Evolutionary conservation across 2,113 vertebrate species (phyloP).

Genomic region (Ondatra zibethicus): DNA sequence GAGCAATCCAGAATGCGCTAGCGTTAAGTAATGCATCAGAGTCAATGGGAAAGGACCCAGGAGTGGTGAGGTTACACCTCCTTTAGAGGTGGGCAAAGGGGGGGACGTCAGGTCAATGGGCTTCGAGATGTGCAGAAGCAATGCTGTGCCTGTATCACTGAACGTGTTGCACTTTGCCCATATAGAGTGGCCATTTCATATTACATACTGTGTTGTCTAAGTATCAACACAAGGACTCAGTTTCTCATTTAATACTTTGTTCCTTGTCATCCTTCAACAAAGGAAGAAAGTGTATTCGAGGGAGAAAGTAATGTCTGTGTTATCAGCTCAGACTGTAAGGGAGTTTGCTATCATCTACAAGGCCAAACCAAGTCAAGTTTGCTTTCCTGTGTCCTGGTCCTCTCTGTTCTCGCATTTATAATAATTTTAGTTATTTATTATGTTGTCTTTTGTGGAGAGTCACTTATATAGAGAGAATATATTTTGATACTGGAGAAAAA

Average conservation of each 20-base stretch:
- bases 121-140: too few relatives aligned
- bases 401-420: background rate
- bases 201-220: background rate
- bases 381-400: background rate
- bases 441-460: background rate
- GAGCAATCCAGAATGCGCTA: accelerated
- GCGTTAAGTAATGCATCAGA: background rate
- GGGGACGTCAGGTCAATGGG: too few relatives aligned
- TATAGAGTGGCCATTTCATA: too few relatives aligned
- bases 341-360: background rate
- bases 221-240: background rate
- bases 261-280: background rate
- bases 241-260: background rate
- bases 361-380: background rate
- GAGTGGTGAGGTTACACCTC: too few relatives aligned
- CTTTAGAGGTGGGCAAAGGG: too few relatives aligned
- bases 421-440: background rate
- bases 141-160: too few relatives aligned
- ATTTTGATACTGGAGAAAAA: background rate
- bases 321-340: too few relatives aligned
- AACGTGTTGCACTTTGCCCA: too few relatives aligned
- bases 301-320: too few relatives aligned
- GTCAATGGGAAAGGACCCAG: background rate
- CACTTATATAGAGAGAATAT: background rate
- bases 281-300: background rate